Percentiles rank a stretch among this genome's conserved stretches.
These are phyloP conservation scores for Esox lucius DNA, from an alignment of 2,797 vertebrate genomes.

Conservation along the genomic window DNA sequence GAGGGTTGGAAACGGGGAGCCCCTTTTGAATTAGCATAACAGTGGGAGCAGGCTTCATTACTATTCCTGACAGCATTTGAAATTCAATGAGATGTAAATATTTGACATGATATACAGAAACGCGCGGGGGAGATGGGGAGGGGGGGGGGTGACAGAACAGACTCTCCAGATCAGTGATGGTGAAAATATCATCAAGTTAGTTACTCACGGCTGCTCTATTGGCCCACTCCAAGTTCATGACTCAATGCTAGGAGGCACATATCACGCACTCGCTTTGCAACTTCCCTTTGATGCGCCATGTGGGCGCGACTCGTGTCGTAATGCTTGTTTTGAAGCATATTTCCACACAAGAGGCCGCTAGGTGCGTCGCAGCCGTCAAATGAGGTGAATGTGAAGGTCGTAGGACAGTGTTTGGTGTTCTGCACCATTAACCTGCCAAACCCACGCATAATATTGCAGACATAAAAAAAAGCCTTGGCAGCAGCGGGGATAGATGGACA, in stretches of 20 bases:
- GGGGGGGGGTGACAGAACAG: constrained; percentile 43
- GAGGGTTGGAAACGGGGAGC: constrained; percentile 49
- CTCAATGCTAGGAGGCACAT: constrained; percentile 47
- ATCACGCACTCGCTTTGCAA: constrained; percentile 11
- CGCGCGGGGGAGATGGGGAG: constrained; percentile 66
- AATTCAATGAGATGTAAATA: constrained; percentile 88
- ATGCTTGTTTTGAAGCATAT: not conserved
- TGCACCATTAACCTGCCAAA: constrained; percentile 69
- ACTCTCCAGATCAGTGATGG: constrained; percentile 72
- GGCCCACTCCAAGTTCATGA: constrained; percentile 51
- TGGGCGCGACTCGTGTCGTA: not conserved
- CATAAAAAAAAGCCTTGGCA: constrained; percentile 27
- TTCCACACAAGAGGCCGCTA: constrained; percentile 16
- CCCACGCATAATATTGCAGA: constrained; percentile 51
- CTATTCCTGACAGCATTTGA: constrained; percentile 82
- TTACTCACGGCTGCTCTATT: constrained; percentile 61
- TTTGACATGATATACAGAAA: constrained; percentile 81
- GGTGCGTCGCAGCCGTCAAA: constrained; percentile 44
- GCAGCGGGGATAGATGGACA: constrained; percentile 58
- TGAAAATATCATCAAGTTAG: constrained; percentile 76
- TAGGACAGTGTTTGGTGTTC: constrained; percentile 55
- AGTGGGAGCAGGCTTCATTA: constrained; percentile 80
- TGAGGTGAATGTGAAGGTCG: constrained; percentile 66
- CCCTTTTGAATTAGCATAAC: constrained; percentile 78
- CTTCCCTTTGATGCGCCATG: not conserved